phyloP scores from a whole-genome alignment of 2,797 vertebrate genomes.

The Scolopax bukidnonensis region DNA sequence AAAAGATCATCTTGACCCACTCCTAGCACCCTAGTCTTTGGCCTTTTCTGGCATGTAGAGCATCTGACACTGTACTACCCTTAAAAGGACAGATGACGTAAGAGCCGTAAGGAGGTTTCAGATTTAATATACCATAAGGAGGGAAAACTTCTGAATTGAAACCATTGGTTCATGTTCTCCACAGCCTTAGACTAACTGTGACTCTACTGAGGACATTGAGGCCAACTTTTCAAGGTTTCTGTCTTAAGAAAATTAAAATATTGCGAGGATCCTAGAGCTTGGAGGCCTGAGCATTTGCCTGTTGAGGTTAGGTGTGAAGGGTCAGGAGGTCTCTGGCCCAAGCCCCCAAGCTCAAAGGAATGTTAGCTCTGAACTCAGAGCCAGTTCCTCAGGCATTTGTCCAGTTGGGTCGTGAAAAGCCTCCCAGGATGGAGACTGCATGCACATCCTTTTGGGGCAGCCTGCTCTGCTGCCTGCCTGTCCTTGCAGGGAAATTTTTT shows the following conservation, averaged over 20 bases:
- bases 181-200: neutral
- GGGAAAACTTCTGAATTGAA: neutral
- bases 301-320: neutral
- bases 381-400: fast-evolving
- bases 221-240: neutral
- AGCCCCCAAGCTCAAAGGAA: neutral
- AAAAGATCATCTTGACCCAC: neutral
- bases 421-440: neutral
- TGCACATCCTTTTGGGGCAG: neutral
- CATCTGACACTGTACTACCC: neutral
- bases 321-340: neutral
- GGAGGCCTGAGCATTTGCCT: neutral
- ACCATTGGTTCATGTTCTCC: neutral
- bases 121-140: neutral
- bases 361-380: neutral
- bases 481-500: neutral
- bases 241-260: neutral
- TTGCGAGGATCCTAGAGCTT: neutral
- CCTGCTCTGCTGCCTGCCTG: neutral
- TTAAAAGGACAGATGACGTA: fast-evolving
- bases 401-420: neutral
- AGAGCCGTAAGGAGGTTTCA: neutral
- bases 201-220: neutral
- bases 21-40: neutral
- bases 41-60: neutral